Percentiles rank a stretch among this genome's conserved stretches.
These are phyloP conservation scores for Thecophora atra DNA, from an alignment of 2,888 invertebrate species.

Conservation along the genomic window DNA sequence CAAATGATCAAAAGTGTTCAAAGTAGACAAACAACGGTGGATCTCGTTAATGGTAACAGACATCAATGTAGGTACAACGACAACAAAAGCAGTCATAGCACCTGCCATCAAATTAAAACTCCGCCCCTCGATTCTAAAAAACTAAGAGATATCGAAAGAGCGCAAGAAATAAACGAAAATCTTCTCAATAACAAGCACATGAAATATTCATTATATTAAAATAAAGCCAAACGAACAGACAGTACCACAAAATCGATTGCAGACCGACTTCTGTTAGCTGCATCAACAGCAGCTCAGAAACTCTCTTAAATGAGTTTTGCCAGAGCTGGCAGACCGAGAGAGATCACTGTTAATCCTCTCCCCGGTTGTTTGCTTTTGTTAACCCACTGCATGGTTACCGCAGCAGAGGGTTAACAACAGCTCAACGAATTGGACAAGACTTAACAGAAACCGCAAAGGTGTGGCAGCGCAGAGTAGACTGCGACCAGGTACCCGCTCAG, in stretches of 20 bases:
- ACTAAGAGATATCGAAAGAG: background rate
- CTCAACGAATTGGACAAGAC: background rate
- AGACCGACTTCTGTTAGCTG: background rate
- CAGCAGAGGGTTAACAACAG: slow-evolving; percentile 10
- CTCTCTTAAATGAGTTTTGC: background rate
- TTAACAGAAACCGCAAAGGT: slow-evolving; percentile 18
- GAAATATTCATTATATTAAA: background rate
- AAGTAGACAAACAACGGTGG: no score
- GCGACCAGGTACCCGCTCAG: background rate
- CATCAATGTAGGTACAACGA: background rate
- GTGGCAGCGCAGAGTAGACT: background rate
- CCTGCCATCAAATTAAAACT: slow-evolving; percentile 26
- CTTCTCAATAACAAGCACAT: background rate
- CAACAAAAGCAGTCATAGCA: slow-evolving; percentile 2
- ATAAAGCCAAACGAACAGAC: slow-evolving; percentile 13
- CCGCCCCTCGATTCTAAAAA: slow-evolving; percentile 21
- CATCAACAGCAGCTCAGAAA: background rate
- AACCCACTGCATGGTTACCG: background rate
- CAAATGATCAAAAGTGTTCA: no score
- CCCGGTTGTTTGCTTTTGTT: background rate
- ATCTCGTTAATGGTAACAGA: background rate
- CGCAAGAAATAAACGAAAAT: background rate
- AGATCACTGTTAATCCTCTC: slow-evolving; percentile 28
- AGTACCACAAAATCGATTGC: slow-evolving; percentile 13
- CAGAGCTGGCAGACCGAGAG: background rate